A percentile compares a stretch with the other conserved stretches of the same genome.
These are phyloP conservation scores for Pelodiscus sinensis DNA, from an alignment of 2,113 vertebrate species.

Conservation along the genomic window DNA sequence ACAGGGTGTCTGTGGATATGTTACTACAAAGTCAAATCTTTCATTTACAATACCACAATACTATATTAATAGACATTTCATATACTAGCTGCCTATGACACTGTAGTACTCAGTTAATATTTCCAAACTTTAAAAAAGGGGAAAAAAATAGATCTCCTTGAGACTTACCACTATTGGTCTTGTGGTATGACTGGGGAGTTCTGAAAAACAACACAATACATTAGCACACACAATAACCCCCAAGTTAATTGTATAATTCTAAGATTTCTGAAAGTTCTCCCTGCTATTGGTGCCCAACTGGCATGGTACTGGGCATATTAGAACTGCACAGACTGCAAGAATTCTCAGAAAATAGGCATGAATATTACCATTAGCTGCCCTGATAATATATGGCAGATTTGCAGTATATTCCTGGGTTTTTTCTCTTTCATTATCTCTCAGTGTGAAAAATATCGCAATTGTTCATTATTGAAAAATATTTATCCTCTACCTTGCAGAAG, in stretches of 20 bases:
- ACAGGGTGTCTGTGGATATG: neutral
- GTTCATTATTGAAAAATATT: constrained; percentile 8
- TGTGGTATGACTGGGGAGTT: constrained; percentile 81
- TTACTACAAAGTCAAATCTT: neutral
- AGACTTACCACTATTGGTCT: constrained; percentile 85
- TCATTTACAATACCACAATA: neutral
- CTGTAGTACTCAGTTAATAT: fast-evolving
- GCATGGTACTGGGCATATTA: neutral
- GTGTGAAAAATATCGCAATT: constrained; percentile 28
- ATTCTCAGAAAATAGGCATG: neutral
- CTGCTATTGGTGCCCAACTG: neutral
- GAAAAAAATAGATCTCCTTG: neutral
- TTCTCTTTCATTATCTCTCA: constrained; percentile 24
- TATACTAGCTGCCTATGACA: neutral
- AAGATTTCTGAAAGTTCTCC: neutral
- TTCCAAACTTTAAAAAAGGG: neutral
- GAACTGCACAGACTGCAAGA: neutral
- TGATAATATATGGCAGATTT: neutral
- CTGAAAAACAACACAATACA: constrained; percentile 71
- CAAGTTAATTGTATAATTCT: neutral
- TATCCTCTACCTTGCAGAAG: constrained; percentile 38
- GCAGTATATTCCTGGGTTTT: neutral
- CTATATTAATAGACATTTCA: fast-evolving
- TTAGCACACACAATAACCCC: constrained; percentile 15
- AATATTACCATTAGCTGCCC: neutral